Base-by-base conservation (phyloP, 2,888 invertebrate genomes). In the Nomada fabriciana region DNA sequence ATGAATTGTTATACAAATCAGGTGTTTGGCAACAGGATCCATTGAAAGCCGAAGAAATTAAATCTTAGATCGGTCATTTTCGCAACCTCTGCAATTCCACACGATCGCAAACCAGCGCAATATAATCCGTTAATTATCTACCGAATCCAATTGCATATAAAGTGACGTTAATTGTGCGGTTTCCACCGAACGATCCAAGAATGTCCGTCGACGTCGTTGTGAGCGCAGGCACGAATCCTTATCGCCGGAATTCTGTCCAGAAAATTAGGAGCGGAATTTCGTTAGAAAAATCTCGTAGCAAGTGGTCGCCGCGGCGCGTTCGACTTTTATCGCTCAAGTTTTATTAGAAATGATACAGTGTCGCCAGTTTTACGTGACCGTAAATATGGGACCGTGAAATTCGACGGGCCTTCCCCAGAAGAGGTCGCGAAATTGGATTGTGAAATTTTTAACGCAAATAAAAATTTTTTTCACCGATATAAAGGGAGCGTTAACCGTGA, bases 361-460 rank as follows among this genome's bases (percentile, higher is more conserved):
- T 50, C 63, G 42, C 13, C 55, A 18, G 42, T 42, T 52, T 63
- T 68, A 64, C 57, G 50, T 13, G 2, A 2, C 42, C 55, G 50
- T 63, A 80, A 80, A 71, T 59, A 59, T 11, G 23, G 57, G 29
- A 3, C 20, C 55, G 50, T 57, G 52, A 71, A 70, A 23, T 47
- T 68, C 50, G 18, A 43, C 29, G 55, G n/a, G n/a, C 42, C n/a
- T 52, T n/a, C 29, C 52, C 15, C n/a, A 10, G 61, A 36, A n/a
- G 43, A 57, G 61, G 52, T 20, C 23, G 47, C 42, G 72, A 68
- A 63, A 80, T 80, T 80, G 80, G 80, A 80, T 61, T 72, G 81
- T 68, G 81, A 80, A 80, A 80, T 80, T 80, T 72, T 80, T 68
- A 80, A 80, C 57, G 60, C 52, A 18, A 72, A 68, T 68, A 63